phyloP scores from a whole-genome alignment of 2,797 vertebrate genomes.

The Nothura maculosa region DNA sequence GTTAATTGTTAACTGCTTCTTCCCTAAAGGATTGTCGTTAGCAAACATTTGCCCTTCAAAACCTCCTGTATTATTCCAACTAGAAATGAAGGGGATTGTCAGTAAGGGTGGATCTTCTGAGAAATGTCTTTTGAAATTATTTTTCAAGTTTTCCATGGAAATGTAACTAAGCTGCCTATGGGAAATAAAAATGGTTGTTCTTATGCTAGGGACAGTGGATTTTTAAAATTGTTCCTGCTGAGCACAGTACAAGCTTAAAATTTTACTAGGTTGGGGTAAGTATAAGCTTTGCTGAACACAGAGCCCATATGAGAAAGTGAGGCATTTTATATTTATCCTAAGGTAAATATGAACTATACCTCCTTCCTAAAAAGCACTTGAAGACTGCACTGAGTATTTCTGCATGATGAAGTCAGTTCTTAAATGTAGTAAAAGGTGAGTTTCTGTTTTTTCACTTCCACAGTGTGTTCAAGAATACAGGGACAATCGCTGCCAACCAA shows the following conservation, averaged over 20 bases:
- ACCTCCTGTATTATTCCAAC: not conserved
- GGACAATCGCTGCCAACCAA: not conserved
- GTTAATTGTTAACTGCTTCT: slow-evolving; percentile 1
- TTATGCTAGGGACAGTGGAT: not conserved
- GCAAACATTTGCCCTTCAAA: slow-evolving; percentile 20
- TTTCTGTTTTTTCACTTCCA: slow-evolving; percentile 11
- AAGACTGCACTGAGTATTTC: not conserved
- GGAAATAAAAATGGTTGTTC: not conserved
- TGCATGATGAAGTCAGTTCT: not conserved
- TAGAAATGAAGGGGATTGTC: not conserved
- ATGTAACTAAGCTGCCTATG: not conserved
- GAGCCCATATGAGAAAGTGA: not conserved
- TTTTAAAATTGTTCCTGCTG: slow-evolving; percentile 20
- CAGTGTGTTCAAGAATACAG: not conserved
- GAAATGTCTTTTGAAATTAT: not conserved
- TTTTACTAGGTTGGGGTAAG: not conserved
- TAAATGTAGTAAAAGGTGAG: not conserved
- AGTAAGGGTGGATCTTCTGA: not conserved
- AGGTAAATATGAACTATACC: not conserved
- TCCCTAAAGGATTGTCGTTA: not conserved
- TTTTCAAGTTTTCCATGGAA: not conserved
- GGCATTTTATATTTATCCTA: slow-evolving; percentile 21
- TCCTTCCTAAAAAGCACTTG: not conserved
- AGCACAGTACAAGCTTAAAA: slow-evolving; percentile 34
- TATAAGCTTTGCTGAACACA: slow-evolving; percentile 28